These are phyloP conservation scores for Scaptomyza pallida DNA, from an alignment of 1,140 invertebrate genomes.

Conservation along the genomic window DNA sequence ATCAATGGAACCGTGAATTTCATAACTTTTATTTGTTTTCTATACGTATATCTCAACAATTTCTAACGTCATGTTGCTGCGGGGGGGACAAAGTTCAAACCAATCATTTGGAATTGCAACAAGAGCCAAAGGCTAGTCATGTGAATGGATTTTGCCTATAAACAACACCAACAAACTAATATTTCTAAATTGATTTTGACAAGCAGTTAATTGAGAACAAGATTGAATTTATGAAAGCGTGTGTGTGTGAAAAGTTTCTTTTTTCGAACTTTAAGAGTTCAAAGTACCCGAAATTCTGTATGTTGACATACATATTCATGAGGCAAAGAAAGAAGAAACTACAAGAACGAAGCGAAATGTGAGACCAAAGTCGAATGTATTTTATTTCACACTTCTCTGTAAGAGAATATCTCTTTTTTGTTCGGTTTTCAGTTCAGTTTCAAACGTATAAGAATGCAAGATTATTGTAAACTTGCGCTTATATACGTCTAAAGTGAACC, in stretches of 20 bases:
- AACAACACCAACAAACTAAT: slow-evolving; percentile 20
- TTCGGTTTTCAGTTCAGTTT: neutral
- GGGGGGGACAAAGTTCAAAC: slow-evolving; percentile 55
- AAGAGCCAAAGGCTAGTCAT: slow-evolving; percentile 39
- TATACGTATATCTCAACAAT: neutral
- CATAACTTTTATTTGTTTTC: slow-evolving; percentile 25
- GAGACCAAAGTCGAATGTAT: neutral
- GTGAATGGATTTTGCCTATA: slow-evolving; percentile 34
- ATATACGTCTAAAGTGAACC: too few species aligned
- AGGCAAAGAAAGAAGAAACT: slow-evolving; percentile 52
- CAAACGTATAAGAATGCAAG: neutral
- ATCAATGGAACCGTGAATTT: slow-evolving; percentile 46
- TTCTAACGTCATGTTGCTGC: slow-evolving; percentile 40
- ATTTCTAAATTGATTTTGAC: slow-evolving; percentile 34
- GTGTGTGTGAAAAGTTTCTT: slow-evolving; percentile 60
- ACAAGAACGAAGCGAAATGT: slow-evolving; percentile 22
- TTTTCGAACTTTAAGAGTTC: slow-evolving; percentile 43
- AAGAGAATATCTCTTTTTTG: neutral
- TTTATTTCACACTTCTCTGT: neutral
- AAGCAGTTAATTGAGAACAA: slow-evolving; percentile 46
- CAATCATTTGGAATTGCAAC: slow-evolving; percentile 59
- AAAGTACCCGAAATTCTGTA: slow-evolving; percentile 52
- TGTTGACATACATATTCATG: slow-evolving; percentile 45
- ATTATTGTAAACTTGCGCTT: neutral
- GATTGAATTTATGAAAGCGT: neutral